Base-by-base conservation (phyloP, 2,113 vertebrate species). In the Sula dactylatra region DNA sequence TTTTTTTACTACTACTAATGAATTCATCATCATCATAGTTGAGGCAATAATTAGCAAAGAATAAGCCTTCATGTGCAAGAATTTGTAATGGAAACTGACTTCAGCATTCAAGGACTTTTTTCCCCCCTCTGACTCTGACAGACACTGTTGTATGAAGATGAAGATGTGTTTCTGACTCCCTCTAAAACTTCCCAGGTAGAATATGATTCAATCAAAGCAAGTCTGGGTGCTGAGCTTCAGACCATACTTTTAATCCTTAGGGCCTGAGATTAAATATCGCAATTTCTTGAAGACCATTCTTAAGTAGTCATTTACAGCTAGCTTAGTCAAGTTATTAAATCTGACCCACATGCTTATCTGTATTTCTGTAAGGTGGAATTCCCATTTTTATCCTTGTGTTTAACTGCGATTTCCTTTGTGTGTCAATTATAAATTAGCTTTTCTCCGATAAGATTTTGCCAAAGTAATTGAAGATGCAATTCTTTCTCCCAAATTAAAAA, bases 331-430 rank as follows among this genome's bases (percentile, higher is more conserved):
- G 34, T 70, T 34, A 50, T 54, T 82, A 42, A 26, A 67, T 82
- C 54, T 36, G 18, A 31, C 21, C 27, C 38, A 21, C 0, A 0
- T 72, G 17, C 15, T 24, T 73, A 2, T 59, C 31, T 89, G 16
- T 58, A 34, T 47, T 86, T 61, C 58, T 36, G 14, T 34, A 64
- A 62, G 25, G 11, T 6, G 4, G 25, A 85, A 31, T 50, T 89
- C 11, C 17, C 9, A 3, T 54, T 73, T 84, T 81, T 40, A 27
- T 69, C 31, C 12, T 25, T 40, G 5, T 49, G 11, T 77, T 91
- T 78, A 87, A 62, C 29, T 62, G 25, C 1, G 0, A 2, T 66
- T 16, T 49, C 11, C 19, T 55, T 69, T 42, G 22, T 17, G 1
- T 58, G 29, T 55, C 42, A 67, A 8, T 67, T 58, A 36, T 40